Base-by-base conservation (phyloP, 2,797 vertebrate species). In the Momotus momota region DNA sequence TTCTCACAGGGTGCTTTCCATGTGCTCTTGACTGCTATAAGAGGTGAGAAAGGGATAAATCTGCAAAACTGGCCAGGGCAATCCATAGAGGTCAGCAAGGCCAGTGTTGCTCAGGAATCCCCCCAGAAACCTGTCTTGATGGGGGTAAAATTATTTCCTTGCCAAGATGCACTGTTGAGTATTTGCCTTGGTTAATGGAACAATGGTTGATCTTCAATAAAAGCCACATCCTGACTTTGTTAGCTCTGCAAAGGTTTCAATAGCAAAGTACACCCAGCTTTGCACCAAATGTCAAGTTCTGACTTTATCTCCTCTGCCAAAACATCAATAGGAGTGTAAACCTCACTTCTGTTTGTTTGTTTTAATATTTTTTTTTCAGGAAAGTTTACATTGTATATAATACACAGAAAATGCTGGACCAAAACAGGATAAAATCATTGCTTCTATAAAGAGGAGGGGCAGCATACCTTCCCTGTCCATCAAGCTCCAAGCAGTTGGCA, bases 371-470 rank as follows among this genome's bases (percentile, higher is more conserved):
- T 9, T 9, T 35, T 35, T 22, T 14, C 62, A 65, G 20, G 27
- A 18, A 87, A 38, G 29, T 71, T 83, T 83, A 75, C 7, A 12
- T 25, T 11, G 5, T 64, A 41, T 16, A 29, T 45, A 67, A 91
- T 14, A 91, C 7, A 60, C 22, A 79, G 66, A 93, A 96, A 88
- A 79, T 18, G 14, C 54, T 75, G 2, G 4, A 14, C n/a, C 91
- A 90, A 96, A 97, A 94, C 96, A 85, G 70, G 84, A 90, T 94
- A 26, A 96, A 94, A 84, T 95, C 54, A 96, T 14, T 46, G 33
- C 38, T 90, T 51, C 82, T 90, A 10, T 81, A 48, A 85, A 69
- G 38, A 90, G 54, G 18, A 92, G 79, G 29, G 31, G 46, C 58
- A 31, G 19, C 71, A 84, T 78, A 84, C 65, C 65, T 66, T 88